Evolutionary conservation across 2,797 vertebrate species (phyloP).

Genomic region (Platalea minor): DNA sequence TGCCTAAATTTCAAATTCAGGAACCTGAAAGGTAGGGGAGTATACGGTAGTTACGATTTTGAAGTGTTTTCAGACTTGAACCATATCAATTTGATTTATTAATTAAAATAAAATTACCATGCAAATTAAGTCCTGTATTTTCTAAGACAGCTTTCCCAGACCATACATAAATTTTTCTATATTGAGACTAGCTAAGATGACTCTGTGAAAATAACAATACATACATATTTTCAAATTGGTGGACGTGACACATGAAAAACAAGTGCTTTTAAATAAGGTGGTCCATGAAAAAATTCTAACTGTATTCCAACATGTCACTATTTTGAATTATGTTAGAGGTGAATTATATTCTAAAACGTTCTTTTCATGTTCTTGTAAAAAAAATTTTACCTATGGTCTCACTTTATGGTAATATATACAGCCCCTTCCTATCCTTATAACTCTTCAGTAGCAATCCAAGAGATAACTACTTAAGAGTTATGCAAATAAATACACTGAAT

Average conservation of each 20-base stretch:
- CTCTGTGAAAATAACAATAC: neutral
- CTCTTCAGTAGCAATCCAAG: neutral
- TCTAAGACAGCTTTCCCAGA: neutral
- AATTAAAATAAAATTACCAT: neutral
- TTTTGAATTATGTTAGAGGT: neutral
- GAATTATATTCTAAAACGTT: neutral
- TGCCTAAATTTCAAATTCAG: neutral
- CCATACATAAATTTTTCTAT: neutral
- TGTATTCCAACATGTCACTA: neutral
- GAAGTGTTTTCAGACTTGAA: neutral
- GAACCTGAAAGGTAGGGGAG: neutral
- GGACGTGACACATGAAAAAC: neutral
- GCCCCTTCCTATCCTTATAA: neutral
- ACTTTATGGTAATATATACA: neutral
- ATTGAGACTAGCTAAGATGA: neutral
- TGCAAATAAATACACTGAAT: neutral
- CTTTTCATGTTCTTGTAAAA: neutral
- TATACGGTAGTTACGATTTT: rapidly evolving
- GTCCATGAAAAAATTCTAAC: neutral
- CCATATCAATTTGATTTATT: neutral
- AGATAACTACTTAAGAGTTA: neutral
- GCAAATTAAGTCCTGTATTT: neutral
- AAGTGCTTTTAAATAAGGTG: neutral
- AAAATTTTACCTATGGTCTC: neutral
- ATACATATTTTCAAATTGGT: neutral